A percentile compares a stretch with the other conserved stretches of the same genome.
phyloP scores from a whole-genome alignment of 2,797 vertebrate species.

The Megaceryle alcyon region DNA sequence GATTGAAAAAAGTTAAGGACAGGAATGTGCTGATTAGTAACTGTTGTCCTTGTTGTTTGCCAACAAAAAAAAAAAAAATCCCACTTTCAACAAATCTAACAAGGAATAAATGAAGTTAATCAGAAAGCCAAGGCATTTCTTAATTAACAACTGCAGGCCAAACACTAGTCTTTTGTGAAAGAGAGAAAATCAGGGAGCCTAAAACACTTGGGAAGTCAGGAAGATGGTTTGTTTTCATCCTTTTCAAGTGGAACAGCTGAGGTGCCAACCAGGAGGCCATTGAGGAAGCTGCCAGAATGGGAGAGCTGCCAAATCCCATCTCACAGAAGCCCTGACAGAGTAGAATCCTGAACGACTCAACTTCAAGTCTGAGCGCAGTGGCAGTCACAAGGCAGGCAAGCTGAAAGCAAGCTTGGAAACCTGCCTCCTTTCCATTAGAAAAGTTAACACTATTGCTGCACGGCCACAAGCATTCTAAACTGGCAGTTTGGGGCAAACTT shows the following conservation, averaged over 20 bases:
- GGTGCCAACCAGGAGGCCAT: fast-evolving
- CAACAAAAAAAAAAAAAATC: not conserved
- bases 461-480: not conserved
- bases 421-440: not conserved
- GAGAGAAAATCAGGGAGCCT: not conserved
- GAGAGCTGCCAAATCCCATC: not conserved
- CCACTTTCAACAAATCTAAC: not conserved
- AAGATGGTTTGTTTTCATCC: not conserved
- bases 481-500: not conserved
- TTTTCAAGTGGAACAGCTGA: not conserved
- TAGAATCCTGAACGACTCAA: not conserved
- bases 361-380: not conserved
- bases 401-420: not conserved
- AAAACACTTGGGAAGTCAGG: not conserved
- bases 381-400: not conserved
- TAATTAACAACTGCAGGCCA: not conserved
- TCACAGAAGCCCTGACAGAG: not conserved
- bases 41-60: not conserved
- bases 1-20: not conserved
- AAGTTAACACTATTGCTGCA: not conserved
- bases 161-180: not conserved
- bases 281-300: not conserved
- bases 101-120: not conserved
- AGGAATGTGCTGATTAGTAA: not conserved
- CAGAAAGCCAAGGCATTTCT: not conserved